Conservation (phyloP, 1,140 invertebrate genomes). For the Drosophila nannoptera region DNA sequence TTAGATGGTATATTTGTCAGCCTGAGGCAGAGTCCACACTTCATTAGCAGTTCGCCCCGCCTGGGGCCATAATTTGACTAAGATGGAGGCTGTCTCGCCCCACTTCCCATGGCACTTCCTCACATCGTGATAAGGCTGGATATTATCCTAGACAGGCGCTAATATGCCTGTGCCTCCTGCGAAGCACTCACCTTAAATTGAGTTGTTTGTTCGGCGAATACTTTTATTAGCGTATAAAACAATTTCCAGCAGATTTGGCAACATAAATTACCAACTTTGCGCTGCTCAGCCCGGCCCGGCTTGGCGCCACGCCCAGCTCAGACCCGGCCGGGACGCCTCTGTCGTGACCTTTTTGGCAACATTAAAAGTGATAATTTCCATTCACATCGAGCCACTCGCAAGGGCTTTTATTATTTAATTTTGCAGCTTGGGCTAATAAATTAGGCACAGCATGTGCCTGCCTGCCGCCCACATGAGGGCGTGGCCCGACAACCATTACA, state of each 20-base stretch:
- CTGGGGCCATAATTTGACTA: no score
- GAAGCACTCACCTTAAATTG: constrained; percentile 43
- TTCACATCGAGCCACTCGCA: constrained; percentile 57
- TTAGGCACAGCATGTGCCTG: constrained; percentile 57
- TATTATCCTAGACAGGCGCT: neutral
- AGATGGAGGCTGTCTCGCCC: no score
- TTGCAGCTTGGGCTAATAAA: constrained; percentile 65
- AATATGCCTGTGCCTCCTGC: neutral
- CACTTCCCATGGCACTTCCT: no score
- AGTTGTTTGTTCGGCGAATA: constrained; percentile 46
- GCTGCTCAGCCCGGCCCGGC: constrained; percentile 11
- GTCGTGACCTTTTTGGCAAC: constrained; percentile 73
- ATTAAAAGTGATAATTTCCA: constrained; percentile 74
- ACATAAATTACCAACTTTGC: constrained; percentile 65
- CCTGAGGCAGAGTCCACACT: no score
- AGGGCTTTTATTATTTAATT: constrained; percentile 75
- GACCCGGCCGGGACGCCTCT: constrained; percentile 24
- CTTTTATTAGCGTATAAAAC: constrained; percentile 65
- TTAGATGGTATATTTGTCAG: no score
- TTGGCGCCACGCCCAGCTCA: constrained; percentile 53
- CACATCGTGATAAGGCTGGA: no score
- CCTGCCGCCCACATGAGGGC: constrained; percentile 24
- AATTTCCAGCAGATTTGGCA: constrained; percentile 68
- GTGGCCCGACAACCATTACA: constrained; percentile 28
- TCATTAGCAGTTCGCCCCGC: no score